phyloP scores from a whole-genome alignment of 2,797 vertebrate species.

The Gymnoscopelus microlampas region DNA sequence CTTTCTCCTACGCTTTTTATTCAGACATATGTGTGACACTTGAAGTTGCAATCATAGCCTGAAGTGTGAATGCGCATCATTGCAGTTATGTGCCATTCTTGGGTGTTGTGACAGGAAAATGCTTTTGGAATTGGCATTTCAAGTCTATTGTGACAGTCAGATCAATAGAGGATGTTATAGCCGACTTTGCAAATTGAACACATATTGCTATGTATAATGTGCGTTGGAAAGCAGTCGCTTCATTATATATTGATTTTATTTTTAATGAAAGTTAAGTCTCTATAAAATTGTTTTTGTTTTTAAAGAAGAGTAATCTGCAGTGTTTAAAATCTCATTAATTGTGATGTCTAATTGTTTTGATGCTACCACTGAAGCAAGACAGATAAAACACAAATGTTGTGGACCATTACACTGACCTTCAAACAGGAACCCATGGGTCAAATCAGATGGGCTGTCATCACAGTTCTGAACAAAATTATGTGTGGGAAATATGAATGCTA shows the following conservation, averaged over 20 bases:
- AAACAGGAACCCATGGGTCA: slow-evolving; percentile 56
- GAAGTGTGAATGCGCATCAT: slow-evolving; percentile 76
- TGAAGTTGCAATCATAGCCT: slow-evolving; percentile 74
- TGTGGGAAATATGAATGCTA: slow-evolving; percentile 38
- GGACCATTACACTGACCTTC: slow-evolving; percentile 81
- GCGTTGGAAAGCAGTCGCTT: not conserved
- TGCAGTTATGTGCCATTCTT: slow-evolving; percentile 66
- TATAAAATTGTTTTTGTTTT: not conserved
- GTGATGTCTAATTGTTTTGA: slow-evolving; percentile 68
- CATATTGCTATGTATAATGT: slow-evolving; percentile 11
- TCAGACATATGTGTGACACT: slow-evolving; percentile 78
- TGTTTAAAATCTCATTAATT: slow-evolving; percentile 51
- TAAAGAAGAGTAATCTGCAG: slow-evolving; percentile 50
- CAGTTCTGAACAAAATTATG: slow-evolving; percentile 7
- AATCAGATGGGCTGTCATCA: slow-evolving; percentile 68
- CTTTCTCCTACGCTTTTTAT: slow-evolving; percentile 68
- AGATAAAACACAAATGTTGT: slow-evolving; percentile 63
- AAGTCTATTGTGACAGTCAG: slow-evolving; percentile 47
- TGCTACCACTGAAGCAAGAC: slow-evolving; percentile 74
- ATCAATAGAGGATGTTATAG: slow-evolving; percentile 37
- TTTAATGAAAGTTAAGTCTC: slow-evolving; percentile 7
- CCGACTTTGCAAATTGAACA: slow-evolving; percentile 47
- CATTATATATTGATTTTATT: too few relatives aligned
- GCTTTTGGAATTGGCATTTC: slow-evolving; percentile 66
- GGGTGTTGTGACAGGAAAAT: slow-evolving; percentile 71